These are phyloP conservation scores for Holacanthus passer DNA, from an alignment of 2,113 vertebrate genomes.

Conservation along the genomic window DNA sequence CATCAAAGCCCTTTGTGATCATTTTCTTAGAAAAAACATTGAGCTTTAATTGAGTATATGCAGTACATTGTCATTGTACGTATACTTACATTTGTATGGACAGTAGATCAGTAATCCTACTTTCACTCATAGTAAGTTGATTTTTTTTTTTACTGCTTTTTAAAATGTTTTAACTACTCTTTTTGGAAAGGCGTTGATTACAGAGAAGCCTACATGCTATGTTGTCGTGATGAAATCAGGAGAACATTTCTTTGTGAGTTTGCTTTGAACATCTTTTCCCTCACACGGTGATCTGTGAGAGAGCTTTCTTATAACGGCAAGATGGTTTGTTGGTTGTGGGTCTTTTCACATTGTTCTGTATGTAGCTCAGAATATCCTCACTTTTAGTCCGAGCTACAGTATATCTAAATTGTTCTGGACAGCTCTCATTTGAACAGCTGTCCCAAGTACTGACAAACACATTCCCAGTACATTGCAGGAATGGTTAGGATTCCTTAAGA, in stretches of 20 bases:
- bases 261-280: neutral
- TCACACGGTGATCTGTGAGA: neutral
- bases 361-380: neutral
- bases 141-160: no score
- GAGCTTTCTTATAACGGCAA: neutral
- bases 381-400: neutral
- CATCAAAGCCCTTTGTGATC: neutral
- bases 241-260: neutral
- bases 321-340: neutral
- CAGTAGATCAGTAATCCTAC: neutral
- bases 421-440: conserved; percentile 44
- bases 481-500: conserved; percentile 46
- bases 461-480: conserved; percentile 36
- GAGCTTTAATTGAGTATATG: neutral
- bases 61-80: neutral
- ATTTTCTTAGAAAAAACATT: no score
- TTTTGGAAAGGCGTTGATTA: neutral
- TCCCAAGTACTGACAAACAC: conserved; percentile 31
- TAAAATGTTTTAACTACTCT: no score
- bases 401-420: neutral
- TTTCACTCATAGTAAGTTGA: neutral
- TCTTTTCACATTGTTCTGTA: neutral
- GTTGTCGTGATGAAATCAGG: neutral
- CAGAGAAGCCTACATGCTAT: neutral
- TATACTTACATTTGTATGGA: neutral